Conservation (phyloP, 2,797 vertebrate genomes). For the Hapalemur alaotrensis region DNA sequence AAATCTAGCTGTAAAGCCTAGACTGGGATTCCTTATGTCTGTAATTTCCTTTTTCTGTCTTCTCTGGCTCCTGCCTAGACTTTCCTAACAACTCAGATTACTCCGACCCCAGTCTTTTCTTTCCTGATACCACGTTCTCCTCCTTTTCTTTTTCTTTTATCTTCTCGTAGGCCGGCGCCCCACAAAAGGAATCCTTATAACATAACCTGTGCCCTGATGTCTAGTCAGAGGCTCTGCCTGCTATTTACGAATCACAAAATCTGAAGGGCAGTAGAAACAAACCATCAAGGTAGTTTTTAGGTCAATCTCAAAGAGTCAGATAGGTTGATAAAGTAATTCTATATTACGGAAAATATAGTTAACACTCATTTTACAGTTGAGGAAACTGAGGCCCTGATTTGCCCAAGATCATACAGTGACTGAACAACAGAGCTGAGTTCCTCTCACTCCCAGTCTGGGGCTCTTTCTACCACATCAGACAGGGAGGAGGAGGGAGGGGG, state of each 20-base stretch:
- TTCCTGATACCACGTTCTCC: not conserved
- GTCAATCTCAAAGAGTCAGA: not conserved
- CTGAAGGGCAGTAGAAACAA: not conserved
- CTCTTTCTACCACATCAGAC: not conserved
- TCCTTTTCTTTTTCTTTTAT: not conserved
- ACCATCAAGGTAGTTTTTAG: not conserved
- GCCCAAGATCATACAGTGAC: not conserved
- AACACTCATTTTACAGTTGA: not conserved
- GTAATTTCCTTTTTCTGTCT: not conserved
- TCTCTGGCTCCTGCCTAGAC: not conserved
- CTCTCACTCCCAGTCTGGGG: not conserved
- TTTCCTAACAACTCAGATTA: not conserved
- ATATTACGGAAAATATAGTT: not conserved
- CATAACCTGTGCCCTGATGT: not conserved
- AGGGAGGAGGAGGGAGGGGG: too few relatives aligned
- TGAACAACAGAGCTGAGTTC: not conserved
- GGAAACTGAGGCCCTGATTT: not conserved
- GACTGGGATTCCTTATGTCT: not conserved
- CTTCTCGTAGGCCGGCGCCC: not conserved
- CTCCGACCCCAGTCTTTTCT: not conserved
- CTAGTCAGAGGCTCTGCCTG: not conserved
- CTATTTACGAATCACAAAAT: constrained; percentile 1
- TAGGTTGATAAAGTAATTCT: not conserved
- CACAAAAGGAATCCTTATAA: not conserved
- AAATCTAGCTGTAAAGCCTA: not conserved